These are phyloP conservation scores for Meganola albula DNA, from an alignment of 2,888 invertebrate species.

Conservation along the genomic window DNA sequence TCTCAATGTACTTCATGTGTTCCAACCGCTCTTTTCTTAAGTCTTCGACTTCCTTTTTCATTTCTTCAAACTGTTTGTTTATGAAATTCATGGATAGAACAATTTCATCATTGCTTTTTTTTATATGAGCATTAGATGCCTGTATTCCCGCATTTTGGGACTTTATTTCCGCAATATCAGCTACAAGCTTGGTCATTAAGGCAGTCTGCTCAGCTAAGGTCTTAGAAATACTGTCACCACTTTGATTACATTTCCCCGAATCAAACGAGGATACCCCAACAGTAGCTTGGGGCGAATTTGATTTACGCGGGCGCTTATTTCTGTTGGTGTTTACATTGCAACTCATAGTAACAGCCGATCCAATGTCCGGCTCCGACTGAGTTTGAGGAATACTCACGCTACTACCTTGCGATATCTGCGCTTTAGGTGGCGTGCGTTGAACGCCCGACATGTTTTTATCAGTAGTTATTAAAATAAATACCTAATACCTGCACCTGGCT, in stretches of 20 bases:
- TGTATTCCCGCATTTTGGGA: constrained; percentile 3
- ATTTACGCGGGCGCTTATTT: not conserved
- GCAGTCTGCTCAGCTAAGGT: not conserved
- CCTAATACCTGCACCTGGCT: not conserved
- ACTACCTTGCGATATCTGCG: too few species aligned
- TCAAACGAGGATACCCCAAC: not conserved
- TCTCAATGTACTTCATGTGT: constrained; percentile 3
- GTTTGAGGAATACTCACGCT: too few species aligned
- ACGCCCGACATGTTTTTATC: not conserved
- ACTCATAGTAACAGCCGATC: not conserved
- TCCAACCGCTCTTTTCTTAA: constrained; percentile 1
- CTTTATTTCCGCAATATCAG: constrained; percentile 7
- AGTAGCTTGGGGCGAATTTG: not conserved
- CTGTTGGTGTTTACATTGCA: not conserved
- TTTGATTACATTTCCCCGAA: not conserved
- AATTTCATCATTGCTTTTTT: constrained; percentile 3
- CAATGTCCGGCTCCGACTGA: constrained; percentile 1
- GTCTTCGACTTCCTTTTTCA: constrained; percentile 3
- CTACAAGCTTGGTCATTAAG: not conserved
- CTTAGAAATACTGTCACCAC: not conserved
- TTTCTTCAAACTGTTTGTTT: constrained; percentile 6
- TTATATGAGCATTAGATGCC: not conserved
- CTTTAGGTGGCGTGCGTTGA: not conserved
- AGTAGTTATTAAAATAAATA: not conserved
- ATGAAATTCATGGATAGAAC: constrained; percentile 5